Evolutionary conservation across 1,140 invertebrate species (phyloP), one percentile per base, ranked within the genome.

Genomic region (Diplogasteroides magnus): DNA sequence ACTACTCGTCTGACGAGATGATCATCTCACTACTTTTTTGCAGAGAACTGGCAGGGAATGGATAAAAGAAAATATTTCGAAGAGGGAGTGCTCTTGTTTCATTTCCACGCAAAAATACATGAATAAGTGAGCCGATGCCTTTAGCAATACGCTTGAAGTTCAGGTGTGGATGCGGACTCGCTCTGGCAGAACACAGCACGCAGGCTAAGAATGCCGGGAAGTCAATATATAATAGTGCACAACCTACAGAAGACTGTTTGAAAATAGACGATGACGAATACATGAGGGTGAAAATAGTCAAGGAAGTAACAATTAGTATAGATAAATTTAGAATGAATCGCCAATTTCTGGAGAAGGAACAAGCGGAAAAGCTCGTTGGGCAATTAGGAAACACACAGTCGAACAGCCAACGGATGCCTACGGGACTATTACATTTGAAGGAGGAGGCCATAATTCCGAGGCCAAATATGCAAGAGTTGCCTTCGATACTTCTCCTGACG

Each of bases 41-140:
- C 26, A 60, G n/a, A 27, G 25, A n/a, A 14, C 19, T 13, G n/a
- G 64, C 19, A 61, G 55, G 55, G 67, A 67, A 55, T 97, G 94
- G 94, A 92, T 97, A 80, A 92, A 96, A 85, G 89, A 90, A 78
- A 91, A 90, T 75, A 94, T 97, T 85, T 90, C 91, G 81, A 95
- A 94, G 84, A 85, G 93, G 74, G 93, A 96, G 86, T 97, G 94
- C 84, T 87, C 88, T 77, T 91, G 90, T 82, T 96, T 93, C 84
- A 90, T 94, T 77, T 37, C 73, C 2, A 62, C 73, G 6, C 61
- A 64, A 29, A 66, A 74, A 28, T 64, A 62, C 15, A 61, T 55
- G 67, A 64, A 68, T 71, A 90, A 90, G 65, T 19, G 25, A 26
- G 26, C 11, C 26, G 23, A 57, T 55, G 71, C 23, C 31, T 3